Evolutionary conservation across 2,888 invertebrate species (phyloP), one percentile per base, ranked within the genome.

Genomic region (Lithophane leautieri): DNA sequence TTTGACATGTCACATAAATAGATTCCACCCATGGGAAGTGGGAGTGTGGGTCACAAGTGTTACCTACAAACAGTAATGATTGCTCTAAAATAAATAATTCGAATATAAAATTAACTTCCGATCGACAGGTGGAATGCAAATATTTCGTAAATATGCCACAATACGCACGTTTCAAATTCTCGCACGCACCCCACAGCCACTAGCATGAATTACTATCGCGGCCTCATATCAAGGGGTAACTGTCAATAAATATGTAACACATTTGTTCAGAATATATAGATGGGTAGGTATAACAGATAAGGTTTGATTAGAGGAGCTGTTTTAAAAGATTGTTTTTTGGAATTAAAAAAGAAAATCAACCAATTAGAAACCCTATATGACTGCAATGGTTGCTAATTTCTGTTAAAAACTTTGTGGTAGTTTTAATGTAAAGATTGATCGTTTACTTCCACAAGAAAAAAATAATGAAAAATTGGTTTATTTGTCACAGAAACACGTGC

Each of bases 181-280:
- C 44, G 44, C 63, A 61, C 78, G 63, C 60, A 71, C 72, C 82
- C 79, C 47, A 16, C 62, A 14, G 28, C 16, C 66, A 69, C 78
- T 65, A 44, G 9, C 65, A 61, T 70, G 73, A 82, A 82, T 78
- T 71, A 77, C 66, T 70, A 70, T 78, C 65, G 47, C 70, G 67
- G 67, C 70, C 50, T 71, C 42, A 78, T 52, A 12, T 28, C n/a
- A 12, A 67, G 62, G 80, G 82, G 78, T 78, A 25, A 58, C 73
- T 71, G 61, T 71, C 70, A 70, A 81, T 81, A 81, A 81, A 77
- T 77, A 77, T 80, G 79, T 81, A 52, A 81, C 61, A 68, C 54
- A 71, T 76, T 78, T 11, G 69, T 63, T 67, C n/a, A 68, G 4
- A 54, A 19, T 40, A n/a, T 6, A 34, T n/a, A 14, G 22, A 67